Percentiles rank a stretch among this genome's conserved stretches.
Evolutionary conservation across 2,888 invertebrate species (phyloP).

Genomic region (Tetragonula carbonaria): DNA sequence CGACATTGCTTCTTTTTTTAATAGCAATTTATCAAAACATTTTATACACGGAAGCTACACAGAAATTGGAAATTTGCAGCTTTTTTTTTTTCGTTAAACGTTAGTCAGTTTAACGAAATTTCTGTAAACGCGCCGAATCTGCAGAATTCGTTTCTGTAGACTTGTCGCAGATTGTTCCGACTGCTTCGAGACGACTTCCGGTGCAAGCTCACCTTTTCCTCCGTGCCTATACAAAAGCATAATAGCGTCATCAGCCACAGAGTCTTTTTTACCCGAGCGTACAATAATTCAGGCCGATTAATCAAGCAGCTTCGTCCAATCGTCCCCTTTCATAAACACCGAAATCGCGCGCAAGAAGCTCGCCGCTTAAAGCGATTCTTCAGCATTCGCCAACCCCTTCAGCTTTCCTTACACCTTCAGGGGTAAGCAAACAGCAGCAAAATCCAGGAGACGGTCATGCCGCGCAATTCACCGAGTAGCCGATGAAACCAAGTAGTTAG

Average conservation of each 20-base stretch:
- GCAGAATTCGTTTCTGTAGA: too few species aligned
- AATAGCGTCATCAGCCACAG: not conserved
- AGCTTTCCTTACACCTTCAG: not conserved
- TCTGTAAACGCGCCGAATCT: too few species aligned
- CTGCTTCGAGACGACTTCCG: too few species aligned
- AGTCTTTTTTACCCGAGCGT: not conserved
- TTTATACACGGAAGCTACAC: too few species aligned
- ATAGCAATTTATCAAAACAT: too few species aligned
- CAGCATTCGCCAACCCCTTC: not conserved
- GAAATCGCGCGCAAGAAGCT: not conserved
- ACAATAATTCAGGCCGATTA: not conserved
- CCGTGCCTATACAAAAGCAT: not conserved
- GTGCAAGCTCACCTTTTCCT: not conserved
- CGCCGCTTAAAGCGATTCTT: not conserved
- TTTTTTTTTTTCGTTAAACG: too few species aligned
- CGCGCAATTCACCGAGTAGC: not conserved
- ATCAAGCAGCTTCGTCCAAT: not conserved
- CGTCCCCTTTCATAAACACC: not conserved
- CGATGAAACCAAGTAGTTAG: not conserved
- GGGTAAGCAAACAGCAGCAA: not conserved
- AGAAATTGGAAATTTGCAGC: too few species aligned
- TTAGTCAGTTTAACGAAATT: too few species aligned
- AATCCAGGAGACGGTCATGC: constrained; percentile 2
- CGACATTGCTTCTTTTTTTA: too few species aligned
- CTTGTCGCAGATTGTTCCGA: too few species aligned